A percentile compares a stretch with the other conserved stretches of the same genome.
These are phyloP conservation scores for Zaprionus ghesquierei DNA, from an alignment of 1,140 invertebrate genomes.

Conservation along the genomic window DNA sequence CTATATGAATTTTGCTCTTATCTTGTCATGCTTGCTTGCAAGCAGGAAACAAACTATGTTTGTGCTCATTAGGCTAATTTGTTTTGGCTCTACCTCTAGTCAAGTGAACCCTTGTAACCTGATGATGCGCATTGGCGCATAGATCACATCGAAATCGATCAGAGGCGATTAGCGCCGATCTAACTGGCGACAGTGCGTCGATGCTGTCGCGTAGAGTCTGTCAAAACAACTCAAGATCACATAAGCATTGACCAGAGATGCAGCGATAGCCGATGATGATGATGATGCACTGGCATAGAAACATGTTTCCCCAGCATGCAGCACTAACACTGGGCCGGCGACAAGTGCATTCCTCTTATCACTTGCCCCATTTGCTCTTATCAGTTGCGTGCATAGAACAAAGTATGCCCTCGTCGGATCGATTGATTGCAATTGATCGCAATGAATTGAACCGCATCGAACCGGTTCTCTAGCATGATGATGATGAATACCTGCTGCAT, in stretches of 20 bases:
- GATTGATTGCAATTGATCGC: constrained; percentile 6
- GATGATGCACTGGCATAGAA: constrained; percentile 18
- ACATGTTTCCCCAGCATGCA: constrained; percentile 29
- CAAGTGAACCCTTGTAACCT: neutral
- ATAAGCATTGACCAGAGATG: constrained; percentile 35
- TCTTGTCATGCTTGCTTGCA: neutral
- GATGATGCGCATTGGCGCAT: constrained; percentile 14
- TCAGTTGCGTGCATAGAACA: neutral
- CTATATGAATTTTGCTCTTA: neutral
- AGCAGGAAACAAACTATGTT: constrained; percentile 4
- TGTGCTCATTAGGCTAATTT: constrained; percentile 1
- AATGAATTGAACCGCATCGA: constrained; percentile 1
- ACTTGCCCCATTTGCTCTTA: too few species aligned
- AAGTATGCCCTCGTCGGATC: constrained; percentile 18
- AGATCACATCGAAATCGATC: too few species aligned
- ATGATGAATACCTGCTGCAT: neutral
- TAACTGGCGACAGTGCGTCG: constrained; percentile 21
- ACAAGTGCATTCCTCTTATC: constrained; percentile 5
- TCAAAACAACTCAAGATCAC: constrained; percentile 25
- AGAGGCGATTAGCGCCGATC: neutral
- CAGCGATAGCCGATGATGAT: neutral
- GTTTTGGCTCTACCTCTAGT: constrained; percentile 4
- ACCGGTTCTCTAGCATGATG: neutral
- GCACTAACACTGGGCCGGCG: too few species aligned
- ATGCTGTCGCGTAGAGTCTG: neutral